phyloP scores from a whole-genome alignment of 2,113 vertebrate species.

The Girardinichthys multiradiatus region DNA sequence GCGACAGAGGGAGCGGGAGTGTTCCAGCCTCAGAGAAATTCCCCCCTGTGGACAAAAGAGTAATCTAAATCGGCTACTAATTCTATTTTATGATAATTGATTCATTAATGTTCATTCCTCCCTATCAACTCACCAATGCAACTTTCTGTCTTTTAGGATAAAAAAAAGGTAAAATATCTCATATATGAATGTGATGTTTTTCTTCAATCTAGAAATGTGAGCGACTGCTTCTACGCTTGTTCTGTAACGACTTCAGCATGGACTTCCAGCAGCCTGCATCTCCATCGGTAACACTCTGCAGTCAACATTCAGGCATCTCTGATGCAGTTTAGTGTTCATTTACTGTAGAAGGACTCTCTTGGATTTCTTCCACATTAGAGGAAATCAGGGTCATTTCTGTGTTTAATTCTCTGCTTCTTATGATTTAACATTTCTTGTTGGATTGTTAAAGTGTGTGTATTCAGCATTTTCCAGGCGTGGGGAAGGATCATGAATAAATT shows the following conservation, averaged over 20 bases:
- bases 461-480: too few relatives aligned
- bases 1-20: constrained; percentile 78
- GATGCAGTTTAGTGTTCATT: too few relatives aligned
- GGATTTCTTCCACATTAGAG: too few relatives aligned
- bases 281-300: constrained; percentile 83
- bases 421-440: too few relatives aligned
- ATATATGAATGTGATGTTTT: neutral
- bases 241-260: constrained; percentile 93
- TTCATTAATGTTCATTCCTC: too few relatives aligned
- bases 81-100: neutral
- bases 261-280: constrained; percentile 94
- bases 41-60: constrained; percentile 84
- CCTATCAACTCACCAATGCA: neutral
- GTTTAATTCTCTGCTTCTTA: too few relatives aligned
- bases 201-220: constrained; percentile 86
- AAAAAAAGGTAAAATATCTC: neutral
- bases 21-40: constrained; percentile 68
- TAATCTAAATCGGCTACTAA: constrained; percentile 24
- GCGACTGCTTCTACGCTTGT: constrained; percentile 89
- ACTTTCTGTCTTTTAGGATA: too few relatives aligned
- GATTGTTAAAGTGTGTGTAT: too few relatives aligned
- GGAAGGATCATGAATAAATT: too few relatives aligned
- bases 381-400: too few relatives aligned
- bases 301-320: neutral
- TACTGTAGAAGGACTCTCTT: too few relatives aligned